These are phyloP conservation scores for Thereva unica DNA, from an alignment of 2,888 invertebrate genomes.

Conservation along the genomic window DNA sequence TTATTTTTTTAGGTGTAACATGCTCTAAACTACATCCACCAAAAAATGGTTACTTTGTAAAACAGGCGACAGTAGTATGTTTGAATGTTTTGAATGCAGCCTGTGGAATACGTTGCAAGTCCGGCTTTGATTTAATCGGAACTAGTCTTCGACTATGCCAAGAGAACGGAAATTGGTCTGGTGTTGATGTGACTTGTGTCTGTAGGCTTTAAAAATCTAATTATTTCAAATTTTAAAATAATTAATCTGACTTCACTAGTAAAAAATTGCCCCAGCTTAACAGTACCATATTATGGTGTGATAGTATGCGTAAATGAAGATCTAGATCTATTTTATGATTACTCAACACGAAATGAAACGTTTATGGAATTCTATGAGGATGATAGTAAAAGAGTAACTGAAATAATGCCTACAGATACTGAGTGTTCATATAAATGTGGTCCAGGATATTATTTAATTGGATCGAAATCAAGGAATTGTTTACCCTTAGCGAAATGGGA, in stretches of 20 bases:
- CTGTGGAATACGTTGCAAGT: slow-evolving; percentile 69
- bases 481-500: slow-evolving; percentile 71
- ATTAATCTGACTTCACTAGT: slow-evolving; percentile 55
- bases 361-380: slow-evolving; percentile 45
- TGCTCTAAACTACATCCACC: slow-evolving; percentile 66
- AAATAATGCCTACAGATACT: slow-evolving; percentile 64
- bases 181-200: slow-evolving; percentile 65
- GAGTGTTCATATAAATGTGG: slow-evolving; percentile 68
- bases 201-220: slow-evolving; percentile 57
- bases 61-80: slow-evolving; percentile 60
- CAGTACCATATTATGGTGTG: slow-evolving; percentile 63
- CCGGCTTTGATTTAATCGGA: slow-evolving; percentile 62
- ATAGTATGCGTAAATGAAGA: slow-evolving; percentile 61
- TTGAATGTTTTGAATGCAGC: slow-evolving; percentile 70
- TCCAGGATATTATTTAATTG: slow-evolving; percentile 66
- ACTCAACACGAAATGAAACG: slow-evolving; percentile 46
- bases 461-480: slow-evolving; percentile 67
- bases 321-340: slow-evolving; percentile 46
- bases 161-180: slow-evolving; percentile 69
- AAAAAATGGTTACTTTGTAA: slow-evolving; percentile 69
- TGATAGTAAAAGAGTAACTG: slow-evolving; percentile 45
- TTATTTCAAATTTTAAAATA: slow-evolving; percentile 12
- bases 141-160: slow-evolving; percentile 67
- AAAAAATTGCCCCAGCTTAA: slow-evolving; percentile 65
- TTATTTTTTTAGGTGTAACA: slow-evolving; percentile 58